Percentiles rank a stretch among this genome's conserved stretches.
phyloP scores from a whole-genome alignment of 1,140 invertebrate genomes.

The Orius laevigatus region DNA sequence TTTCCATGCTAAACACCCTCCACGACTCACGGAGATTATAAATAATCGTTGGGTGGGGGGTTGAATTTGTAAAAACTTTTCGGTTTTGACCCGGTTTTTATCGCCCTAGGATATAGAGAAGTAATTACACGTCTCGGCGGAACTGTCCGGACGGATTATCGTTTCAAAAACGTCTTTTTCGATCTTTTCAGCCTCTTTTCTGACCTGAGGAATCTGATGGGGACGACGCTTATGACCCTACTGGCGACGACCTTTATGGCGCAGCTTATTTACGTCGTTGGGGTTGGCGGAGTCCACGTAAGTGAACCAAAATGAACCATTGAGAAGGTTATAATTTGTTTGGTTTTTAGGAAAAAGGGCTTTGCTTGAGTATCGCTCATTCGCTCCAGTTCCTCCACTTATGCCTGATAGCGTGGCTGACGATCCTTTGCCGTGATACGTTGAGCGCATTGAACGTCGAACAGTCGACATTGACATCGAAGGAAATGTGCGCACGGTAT shows the following conservation, averaged over 20 bases:
- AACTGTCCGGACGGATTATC: too few relatives aligned
- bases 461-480: background rate
- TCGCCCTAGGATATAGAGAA: background rate
- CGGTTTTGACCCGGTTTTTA: background rate
- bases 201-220: constrained; percentile 42
- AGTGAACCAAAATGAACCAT: constrained; percentile 17
- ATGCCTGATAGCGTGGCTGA: constrained; percentile 40
- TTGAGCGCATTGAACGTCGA: constrained; percentile 4
- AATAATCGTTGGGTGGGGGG: background rate
- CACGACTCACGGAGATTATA: too few relatives aligned
- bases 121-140: background rate
- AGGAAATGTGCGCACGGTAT: constrained; percentile 4
- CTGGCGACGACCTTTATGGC: constrained; percentile 48
- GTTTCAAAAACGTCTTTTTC: too few relatives aligned
- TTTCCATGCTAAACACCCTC: too few relatives aligned
- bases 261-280: constrained; percentile 49
- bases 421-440: constrained; percentile 20
- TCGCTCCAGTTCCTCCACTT: constrained; percentile 42
- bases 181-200: constrained; percentile 44
- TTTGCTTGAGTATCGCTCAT: constrained; percentile 42
- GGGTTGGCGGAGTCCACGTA: constrained; percentile 48
- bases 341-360: constrained; percentile 35
- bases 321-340: constrained; percentile 10
- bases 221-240: constrained; percentile 48
- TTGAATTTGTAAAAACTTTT: too few relatives aligned